These are phyloP conservation scores for Sceloporus undulatus DNA, from an alignment of 2,113 vertebrate genomes.

Conservation along the genomic window DNA sequence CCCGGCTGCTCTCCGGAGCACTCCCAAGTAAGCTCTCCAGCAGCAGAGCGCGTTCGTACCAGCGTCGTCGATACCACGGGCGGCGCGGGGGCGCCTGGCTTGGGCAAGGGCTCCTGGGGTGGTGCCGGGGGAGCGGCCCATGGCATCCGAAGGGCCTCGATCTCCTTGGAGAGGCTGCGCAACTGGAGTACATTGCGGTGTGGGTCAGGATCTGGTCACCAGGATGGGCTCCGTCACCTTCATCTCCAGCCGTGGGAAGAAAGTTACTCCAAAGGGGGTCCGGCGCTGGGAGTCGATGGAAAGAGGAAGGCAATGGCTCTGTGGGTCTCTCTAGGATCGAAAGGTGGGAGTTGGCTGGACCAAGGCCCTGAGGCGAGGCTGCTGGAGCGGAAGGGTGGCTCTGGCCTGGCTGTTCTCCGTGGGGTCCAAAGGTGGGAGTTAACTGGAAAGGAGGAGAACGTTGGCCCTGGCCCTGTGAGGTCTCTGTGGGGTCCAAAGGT, in stretches of 20 bases:
- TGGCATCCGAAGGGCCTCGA: constrained; percentile 82
- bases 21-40: constrained; percentile 78
- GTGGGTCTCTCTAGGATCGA: too few relatives aligned
- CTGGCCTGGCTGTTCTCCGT: too few relatives aligned
- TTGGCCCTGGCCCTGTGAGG: too few relatives aligned
- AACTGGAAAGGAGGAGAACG: too few relatives aligned
- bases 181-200: constrained; percentile 89
- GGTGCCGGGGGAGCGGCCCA: constrained; percentile 74
- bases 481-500: too few relatives aligned
- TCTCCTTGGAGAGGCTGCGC: constrained; percentile 87
- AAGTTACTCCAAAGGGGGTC: constrained; percentile 73
- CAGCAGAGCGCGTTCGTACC: constrained; percentile 91
- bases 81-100: constrained; percentile 87
- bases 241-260: constrained; percentile 85
- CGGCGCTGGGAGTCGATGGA: too few relatives aligned
- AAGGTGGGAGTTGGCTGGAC: fast-evolving
- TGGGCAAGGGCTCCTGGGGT: constrained; percentile 59
- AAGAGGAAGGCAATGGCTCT: too few relatives aligned
- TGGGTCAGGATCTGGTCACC: constrained; percentile 89
- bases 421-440: too few relatives aligned
- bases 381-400: fast-evolving
- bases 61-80: constrained; percentile 85
- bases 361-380: fast-evolving
- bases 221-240: constrained; percentile 85
- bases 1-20: constrained; percentile 45